A percentile compares a stretch with the other conserved stretches of the same genome.
phyloP scores from a whole-genome alignment of 2,113 vertebrate genomes.

The Blennius ocellaris region DNA sequence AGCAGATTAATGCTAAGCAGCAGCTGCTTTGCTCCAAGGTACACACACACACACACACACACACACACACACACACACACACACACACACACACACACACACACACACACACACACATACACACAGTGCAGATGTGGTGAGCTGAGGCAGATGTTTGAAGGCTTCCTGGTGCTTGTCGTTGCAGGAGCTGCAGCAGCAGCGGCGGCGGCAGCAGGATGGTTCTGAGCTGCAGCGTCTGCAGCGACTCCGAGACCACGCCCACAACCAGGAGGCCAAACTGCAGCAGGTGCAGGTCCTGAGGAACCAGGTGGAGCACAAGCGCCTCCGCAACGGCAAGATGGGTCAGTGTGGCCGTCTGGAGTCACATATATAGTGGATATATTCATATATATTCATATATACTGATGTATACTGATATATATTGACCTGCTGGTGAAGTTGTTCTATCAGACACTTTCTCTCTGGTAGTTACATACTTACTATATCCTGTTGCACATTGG shows the following conservation, averaged over 20 bases:
- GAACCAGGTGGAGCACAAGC: conserved; percentile 94
- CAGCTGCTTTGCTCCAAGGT: conserved; percentile 93
- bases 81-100: too few relatives aligned
- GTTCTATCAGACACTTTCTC: too few relatives aligned
- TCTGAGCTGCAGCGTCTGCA: conserved; percentile 90
- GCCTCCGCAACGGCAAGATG: conserved; percentile 90
- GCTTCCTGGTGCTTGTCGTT: neutral
- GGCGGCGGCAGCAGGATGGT: conserved; percentile 83
- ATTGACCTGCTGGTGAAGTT: too few relatives aligned
- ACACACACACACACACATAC: too few relatives aligned
- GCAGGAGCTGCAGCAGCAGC: conserved; percentile 63
- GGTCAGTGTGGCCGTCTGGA: conserved; percentile 78
- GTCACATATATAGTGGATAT: too few relatives aligned
- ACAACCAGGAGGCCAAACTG: conserved; percentile 94
- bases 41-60: neutral
- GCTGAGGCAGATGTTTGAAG: neutral
- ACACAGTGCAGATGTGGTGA: too few relatives aligned
- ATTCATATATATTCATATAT: too few relatives aligned
- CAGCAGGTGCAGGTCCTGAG: conserved; percentile 90
- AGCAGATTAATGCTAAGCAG: conserved; percentile 92
- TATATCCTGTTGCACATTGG: too few relatives aligned
- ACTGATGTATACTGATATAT: too few relatives aligned
- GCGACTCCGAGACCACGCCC: conserved; percentile 89
- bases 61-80: too few relatives aligned
- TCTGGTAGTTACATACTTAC: too few relatives aligned